Base-by-base conservation (phyloP, 2,888 invertebrate genomes). In the Creontiades dilutus region DNA sequence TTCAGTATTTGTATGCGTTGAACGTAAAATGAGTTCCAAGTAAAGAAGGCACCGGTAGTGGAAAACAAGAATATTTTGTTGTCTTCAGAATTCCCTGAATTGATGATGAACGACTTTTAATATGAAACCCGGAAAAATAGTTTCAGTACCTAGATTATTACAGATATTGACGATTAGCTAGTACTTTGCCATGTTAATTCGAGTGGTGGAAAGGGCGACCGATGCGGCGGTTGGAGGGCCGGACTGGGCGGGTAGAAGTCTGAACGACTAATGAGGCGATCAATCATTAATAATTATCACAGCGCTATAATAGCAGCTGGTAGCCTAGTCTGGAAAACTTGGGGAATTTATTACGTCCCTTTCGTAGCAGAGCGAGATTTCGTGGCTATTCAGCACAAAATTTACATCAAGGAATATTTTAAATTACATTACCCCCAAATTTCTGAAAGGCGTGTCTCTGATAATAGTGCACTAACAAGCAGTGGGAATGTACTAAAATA, bases 261-360 rank as follows among this genome's bases (percentile, higher is more conserved):
- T 19, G n/a, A 19, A 61, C n/a, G 81, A 81, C 81, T 81, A 81
- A 81, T 81, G 81, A 81, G 81, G 81, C 81, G 48, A 81, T 81
- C 81, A 47, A 81, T 81, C 81, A 81, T 81, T 81, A n/a, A 81
- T 81, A 81, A 81, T 81, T 81, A 81, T 81, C 81, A 81, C 81
- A 12, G 81, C 46, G 81, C 23, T 81, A 81, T 81, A 47, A 76
- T 4, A 28, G 46, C 76, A 76, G 28, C 76, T 76, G 76, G 76
- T 46, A 14, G 76, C 46, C 16, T 76, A 81, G 81, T n/a, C 61
- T 9, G 19, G 61, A 61, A 57, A 61, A 61, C n/a, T 61, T 61
- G 19, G 61, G 2, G n/a, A 9, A 61, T 61, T 61, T 61, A 61
- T 61, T 61, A 61, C 61, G 16, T 19, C 3, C 61, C 16, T 9